A percentile compares a stretch with the other conserved stretches of the same genome.
Conservation (phyloP, 2,797 vertebrate genomes). For the Enteromius mattozi region DNA sequence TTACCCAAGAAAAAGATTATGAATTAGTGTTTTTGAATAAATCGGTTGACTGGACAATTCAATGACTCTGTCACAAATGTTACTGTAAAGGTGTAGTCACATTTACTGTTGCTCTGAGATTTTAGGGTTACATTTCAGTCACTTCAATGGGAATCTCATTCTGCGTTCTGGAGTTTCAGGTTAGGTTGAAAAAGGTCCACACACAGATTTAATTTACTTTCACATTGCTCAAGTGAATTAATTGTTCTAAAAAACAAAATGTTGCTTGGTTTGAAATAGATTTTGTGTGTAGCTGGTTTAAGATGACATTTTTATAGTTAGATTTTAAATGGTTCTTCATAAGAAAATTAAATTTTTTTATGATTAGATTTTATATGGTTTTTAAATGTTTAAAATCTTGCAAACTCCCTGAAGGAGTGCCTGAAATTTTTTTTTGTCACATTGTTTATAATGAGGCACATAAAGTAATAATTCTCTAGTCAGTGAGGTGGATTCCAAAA, state of each 20-base stretch:
- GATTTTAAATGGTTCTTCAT: constrained; percentile 46
- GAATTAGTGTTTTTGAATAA: not conserved
- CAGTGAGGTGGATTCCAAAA: not conserved
- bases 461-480: not conserved
- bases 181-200: not conserved
- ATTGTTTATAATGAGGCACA: constrained; percentile 5
- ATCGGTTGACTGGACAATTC: not conserved
- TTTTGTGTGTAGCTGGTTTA: constrained; percentile 33
- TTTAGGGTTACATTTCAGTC: not conserved
- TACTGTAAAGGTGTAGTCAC: not conserved
- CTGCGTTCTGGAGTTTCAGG: not conserved
- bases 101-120: not conserved
- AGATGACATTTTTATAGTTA: constrained; percentile 39
- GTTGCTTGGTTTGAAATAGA: not conserved
- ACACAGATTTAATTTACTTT: not conserved
- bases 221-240: not conserved
- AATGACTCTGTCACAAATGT: not conserved
- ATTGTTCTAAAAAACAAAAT: not conserved
- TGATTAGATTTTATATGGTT: too few relatives aligned
- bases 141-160: not conserved
- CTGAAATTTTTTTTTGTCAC: not conserved
- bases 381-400: constrained; percentile 21
- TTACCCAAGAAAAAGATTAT: not conserved
- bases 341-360: not conserved
- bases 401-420: constrained; percentile 25